Percentiles rank a stretch among this genome's conserved stretches.
phyloP scores from a whole-genome alignment of 2,113 vertebrate species.

The Petaurus breviceps region DNA sequence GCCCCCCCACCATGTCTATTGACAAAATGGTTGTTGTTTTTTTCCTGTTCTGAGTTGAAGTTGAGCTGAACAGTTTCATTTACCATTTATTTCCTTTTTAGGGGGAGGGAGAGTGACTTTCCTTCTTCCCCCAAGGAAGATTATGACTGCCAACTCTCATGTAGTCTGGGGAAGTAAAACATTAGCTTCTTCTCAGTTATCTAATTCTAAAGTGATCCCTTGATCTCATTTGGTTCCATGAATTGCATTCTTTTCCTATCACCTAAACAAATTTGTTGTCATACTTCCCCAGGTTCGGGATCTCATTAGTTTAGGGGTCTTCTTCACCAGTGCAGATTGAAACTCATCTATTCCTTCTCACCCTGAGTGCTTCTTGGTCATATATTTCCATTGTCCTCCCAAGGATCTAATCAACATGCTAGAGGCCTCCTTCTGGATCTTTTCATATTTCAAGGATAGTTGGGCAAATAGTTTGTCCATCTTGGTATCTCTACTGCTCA shows the following conservation, averaged over 20 bases:
- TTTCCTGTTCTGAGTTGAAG: constrained; percentile 25
- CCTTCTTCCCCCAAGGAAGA: constrained; percentile 37
- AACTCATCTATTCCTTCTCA: neutral
- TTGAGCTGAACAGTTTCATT: constrained; percentile 41
- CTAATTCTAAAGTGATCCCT: neutral
- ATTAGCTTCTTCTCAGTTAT: neutral
- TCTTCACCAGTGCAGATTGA: neutral
- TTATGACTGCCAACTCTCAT: constrained; percentile 18
- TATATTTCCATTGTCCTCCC: neutral
- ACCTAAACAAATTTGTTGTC: neutral
- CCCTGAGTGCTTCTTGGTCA: neutral
- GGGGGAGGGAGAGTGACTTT: neutral
- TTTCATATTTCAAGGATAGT: neutral
- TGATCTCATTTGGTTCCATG: neutral
- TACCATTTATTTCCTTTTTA: constrained; percentile 54
- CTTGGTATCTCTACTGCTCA: neutral
- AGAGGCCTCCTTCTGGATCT: neutral
- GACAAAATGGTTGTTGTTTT: constrained; percentile 51
- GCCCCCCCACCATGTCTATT: constrained; percentile 35
- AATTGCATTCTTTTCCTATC: neutral
- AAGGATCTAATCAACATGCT: neutral
- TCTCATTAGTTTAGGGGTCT: neutral
- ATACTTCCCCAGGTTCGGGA: neutral
- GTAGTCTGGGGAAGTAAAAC: constrained; percentile 16
- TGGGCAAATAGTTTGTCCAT: neutral